These are phyloP conservation scores for Schrankia costaestrigalis DNA, from an alignment of 2,888 invertebrate species.

Conservation along the genomic window DNA sequence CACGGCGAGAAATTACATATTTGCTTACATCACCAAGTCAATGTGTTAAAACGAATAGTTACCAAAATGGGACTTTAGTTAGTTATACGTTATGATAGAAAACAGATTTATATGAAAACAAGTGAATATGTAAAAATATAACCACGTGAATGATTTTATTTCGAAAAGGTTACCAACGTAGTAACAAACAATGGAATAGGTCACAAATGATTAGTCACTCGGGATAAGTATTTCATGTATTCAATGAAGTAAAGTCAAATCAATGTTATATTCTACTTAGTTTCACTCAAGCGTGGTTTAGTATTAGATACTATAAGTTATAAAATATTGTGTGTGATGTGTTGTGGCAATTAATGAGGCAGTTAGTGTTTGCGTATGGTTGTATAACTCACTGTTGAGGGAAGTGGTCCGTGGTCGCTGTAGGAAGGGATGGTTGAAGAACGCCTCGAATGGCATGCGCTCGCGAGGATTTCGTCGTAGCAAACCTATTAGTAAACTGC, in stretches of 20 bases:
- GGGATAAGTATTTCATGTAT: conserved; percentile 39
- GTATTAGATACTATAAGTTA: too few species aligned
- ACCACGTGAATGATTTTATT: conserved; percentile 26
- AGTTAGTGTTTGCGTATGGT: conserved; percentile 7
- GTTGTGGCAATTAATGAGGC: conserved; percentile 9
- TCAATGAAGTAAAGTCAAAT: conserved; percentile 24
- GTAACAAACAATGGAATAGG: conserved; percentile 33
- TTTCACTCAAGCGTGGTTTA: conserved; percentile 15
- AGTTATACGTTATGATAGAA: too few species aligned
- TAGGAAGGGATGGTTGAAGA: conserved; percentile 96
- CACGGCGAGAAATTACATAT: too few species aligned
- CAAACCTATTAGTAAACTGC: conserved; percentile 91
- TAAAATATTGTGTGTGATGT: conserved; percentile 8
- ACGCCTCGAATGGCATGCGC: conserved; percentile 96
- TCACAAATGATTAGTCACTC: conserved; percentile 38
- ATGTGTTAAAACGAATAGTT: neutral
- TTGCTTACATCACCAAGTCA: too few species aligned
- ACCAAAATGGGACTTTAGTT: neutral
- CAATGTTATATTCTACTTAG: conserved; percentile 23
- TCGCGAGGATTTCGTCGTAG: conserved; percentile 96
- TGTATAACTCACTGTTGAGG: conserved; percentile 62
- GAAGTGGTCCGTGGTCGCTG: conserved; percentile 82
- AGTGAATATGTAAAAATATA: conserved; percentile 8
- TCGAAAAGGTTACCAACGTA: conserved; percentile 20
- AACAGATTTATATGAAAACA: neutral